These are phyloP conservation scores for Gymnosoma rotundatum DNA, from an alignment of 2,888 invertebrate genomes.

Conservation along the genomic window DNA sequence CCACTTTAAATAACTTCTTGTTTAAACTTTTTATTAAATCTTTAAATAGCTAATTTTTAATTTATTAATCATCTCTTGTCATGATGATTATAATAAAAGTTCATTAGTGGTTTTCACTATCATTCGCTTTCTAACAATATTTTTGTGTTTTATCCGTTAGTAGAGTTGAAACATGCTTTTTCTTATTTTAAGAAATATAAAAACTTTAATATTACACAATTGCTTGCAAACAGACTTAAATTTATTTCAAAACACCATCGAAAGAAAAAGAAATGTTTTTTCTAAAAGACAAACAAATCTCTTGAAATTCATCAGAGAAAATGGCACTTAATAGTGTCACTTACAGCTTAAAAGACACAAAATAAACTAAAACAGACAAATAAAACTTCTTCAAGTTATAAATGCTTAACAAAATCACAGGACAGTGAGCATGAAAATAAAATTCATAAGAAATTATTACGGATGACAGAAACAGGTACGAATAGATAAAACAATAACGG, in stretches of 20 bases:
- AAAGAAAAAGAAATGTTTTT: not conserved
- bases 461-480: conserved; percentile 11
- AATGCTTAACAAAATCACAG: conserved; percentile 16
- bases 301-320: conserved; percentile 44
- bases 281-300: conserved; percentile 22
- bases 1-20: no score
- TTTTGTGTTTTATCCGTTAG: no score
- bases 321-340: conserved; percentile 58
- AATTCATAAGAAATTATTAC: not conserved
- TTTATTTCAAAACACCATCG: not conserved
- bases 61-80: no score
- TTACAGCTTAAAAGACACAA: conserved; percentile 39
- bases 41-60: no score
- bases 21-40: no score
- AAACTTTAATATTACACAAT: no score
- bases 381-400: conserved; percentile 29
- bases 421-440: not conserved
- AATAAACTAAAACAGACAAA: conserved; percentile 10
- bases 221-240: not conserved
- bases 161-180: no score
- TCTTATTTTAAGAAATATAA: no score
- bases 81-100: no score
- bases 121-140: no score
- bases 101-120: no score
- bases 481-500: not conserved